Percentiles rank a stretch among this genome's conserved stretches.
phyloP scores from a whole-genome alignment of 2,113 vertebrate genomes.

The Ellobius talpinus region DNA sequence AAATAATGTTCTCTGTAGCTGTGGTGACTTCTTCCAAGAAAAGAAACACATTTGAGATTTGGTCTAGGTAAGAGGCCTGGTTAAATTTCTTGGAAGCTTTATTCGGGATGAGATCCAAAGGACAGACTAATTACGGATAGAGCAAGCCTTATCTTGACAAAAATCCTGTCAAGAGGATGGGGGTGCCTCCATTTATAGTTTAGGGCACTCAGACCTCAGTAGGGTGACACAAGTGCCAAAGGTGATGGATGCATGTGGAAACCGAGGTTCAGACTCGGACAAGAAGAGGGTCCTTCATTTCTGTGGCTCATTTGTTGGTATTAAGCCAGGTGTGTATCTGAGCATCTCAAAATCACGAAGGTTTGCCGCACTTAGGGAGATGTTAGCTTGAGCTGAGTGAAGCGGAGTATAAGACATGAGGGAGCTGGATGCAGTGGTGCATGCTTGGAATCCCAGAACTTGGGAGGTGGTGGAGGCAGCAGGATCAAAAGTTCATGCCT shows the following conservation, averaged over 20 bases:
- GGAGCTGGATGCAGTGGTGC: background rate
- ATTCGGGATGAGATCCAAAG: background rate
- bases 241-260: background rate
- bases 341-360: background rate
- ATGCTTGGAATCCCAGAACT: background rate
- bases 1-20: background rate
- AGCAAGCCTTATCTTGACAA: background rate
- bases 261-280: background rate
- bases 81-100: conserved; percentile 3
- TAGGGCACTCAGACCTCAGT: background rate
- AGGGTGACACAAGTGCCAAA: background rate
- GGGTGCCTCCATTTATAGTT: background rate
- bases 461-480: background rate
- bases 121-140: background rate
- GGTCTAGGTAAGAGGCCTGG: background rate
- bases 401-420: background rate
- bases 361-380: background rate
- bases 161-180: background rate
- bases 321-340: background rate
- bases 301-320: background rate
- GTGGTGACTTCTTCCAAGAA: background rate
- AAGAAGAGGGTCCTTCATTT: background rate
- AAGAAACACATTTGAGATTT: background rate
- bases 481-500: background rate
- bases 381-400: background rate